Evolutionary conservation across 2,888 invertebrate species (phyloP).

Genomic region (Ectemnius lituratus): DNA sequence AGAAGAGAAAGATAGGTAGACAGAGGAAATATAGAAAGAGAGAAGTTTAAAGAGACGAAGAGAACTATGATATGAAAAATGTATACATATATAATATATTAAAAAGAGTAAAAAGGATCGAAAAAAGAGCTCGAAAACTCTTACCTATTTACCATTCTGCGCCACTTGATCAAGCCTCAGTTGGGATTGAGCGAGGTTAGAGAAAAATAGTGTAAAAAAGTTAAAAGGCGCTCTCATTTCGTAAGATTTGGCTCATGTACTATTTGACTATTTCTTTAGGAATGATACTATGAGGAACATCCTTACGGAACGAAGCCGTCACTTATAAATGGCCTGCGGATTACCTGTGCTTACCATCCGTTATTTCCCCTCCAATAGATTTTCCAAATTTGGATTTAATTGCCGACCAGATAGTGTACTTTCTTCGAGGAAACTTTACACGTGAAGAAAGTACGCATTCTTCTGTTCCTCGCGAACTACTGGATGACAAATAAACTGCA

Average conservation of each 20-base stretch:
- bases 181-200: slow-evolving; percentile 66
- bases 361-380: slow-evolving; percentile 21
- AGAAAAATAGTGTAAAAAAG: slow-evolving; percentile 52
- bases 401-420: slow-evolving; percentile 27
- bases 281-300: not conserved
- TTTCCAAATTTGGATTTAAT: not conserved
- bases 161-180: slow-evolving; percentile 50
- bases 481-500: not conserved
- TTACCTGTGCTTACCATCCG: slow-evolving; percentile 62
- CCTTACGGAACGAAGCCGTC: slow-evolving; percentile 55
- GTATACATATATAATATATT: slow-evolving; percentile 61
- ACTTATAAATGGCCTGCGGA: slow-evolving; percentile 65
- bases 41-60: slow-evolving; percentile 50
- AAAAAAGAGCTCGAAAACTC: slow-evolving; percentile 59
- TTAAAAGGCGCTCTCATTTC: slow-evolving; percentile 63
- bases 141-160: slow-evolving; percentile 55
- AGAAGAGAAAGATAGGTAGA: slow-evolving; percentile 52
- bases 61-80: slow-evolving; percentile 58
- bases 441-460: slow-evolving; percentile 26
- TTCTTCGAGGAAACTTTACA: slow-evolving; percentile 13
- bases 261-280: not conserved
- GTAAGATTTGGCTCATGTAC: slow-evolving; percentile 11
- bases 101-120: slow-evolving; percentile 61
- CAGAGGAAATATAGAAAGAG: slow-evolving; percentile 44
- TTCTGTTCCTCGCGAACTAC: slow-evolving; percentile 32